phyloP scores from a whole-genome alignment of 1,140 invertebrate genomes.

The Drosophila orosa region DNA sequence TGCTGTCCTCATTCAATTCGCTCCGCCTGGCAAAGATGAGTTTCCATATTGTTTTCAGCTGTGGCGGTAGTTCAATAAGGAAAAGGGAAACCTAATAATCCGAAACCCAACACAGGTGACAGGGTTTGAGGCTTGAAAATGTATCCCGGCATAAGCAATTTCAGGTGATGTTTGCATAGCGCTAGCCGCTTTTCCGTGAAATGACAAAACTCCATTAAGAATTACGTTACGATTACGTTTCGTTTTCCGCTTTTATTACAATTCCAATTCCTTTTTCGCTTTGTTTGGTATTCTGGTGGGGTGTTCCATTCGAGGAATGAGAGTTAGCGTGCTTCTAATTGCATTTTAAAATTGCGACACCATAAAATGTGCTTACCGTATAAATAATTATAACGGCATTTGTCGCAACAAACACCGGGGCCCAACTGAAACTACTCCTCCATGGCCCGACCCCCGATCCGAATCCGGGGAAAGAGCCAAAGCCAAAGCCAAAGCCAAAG shows the following conservation, averaged over 20 bases:
- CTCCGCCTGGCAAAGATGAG: conserved; percentile 29
- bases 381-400: conserved; percentile 83
- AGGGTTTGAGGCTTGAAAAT: background rate
- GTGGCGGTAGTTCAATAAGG: conserved; percentile 66
- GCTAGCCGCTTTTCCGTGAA: conserved; percentile 39
- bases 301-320: conserved; percentile 33
- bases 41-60: conserved; percentile 55
- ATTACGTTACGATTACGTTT: conserved; percentile 56
- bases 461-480: conserved; percentile 23
- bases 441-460: conserved; percentile 9
- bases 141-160: conserved; percentile 11
- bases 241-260: conserved; percentile 44
- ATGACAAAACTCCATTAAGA: conserved; percentile 78
- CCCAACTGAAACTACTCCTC: conserved; percentile 29
- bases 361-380: conserved; percentile 83
- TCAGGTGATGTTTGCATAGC: conserved; percentile 42
- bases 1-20: conserved; percentile 52
- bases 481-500: conserved; percentile 25
- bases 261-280: conserved; percentile 45
- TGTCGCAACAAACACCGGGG: conserved; percentile 74
- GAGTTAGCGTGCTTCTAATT: conserved; percentile 71
- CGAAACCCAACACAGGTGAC: conserved; percentile 48
- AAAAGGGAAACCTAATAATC: conserved; percentile 46
- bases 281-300: conserved; percentile 44
- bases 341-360: conserved; percentile 83